Base-by-base conservation (phyloP, 2,113 vertebrate genomes). In the Takifugu bimaculatus region DNA sequence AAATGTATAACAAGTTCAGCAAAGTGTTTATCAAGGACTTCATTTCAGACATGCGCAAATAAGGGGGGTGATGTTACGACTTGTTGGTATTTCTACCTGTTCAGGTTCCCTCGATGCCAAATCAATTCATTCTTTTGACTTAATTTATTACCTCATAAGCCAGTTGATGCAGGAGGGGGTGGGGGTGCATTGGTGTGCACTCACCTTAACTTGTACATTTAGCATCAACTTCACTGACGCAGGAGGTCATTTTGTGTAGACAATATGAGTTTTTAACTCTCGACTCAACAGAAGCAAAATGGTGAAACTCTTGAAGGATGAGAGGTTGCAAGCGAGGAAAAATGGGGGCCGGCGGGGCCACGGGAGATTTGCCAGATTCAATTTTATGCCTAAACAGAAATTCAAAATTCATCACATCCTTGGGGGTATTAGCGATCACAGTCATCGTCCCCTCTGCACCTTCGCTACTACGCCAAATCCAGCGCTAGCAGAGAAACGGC, bases 331-430 rank as follows among this genome's bases (percentile, higher is more conserved):
- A 79, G 75, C 67, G 66, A 77, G 73, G 20, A 72, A 81, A 82
- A 72, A 68, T 53, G 72, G 72, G 58, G 75, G 83, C 68, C 79
- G 84, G 57, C 47, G 58, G 72, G 73, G 65, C 62, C 55, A 50
- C 66, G 67, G 62, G 65, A 76, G 68, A 73, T 69, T 72, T 79
- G 78, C 87, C 80, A 79, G 78, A 85, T 85, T 89, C 78, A 85
- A 85, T 88, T 90, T 88, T 90, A 85, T 83, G 80, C 80, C 82
- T 67, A 85, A 87, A 80, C 83, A 71, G 70, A 86, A 86, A 86
- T 81, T 88, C 76, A 78, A 83, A 87, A 89, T 87, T 72, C 81
- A 87, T 88, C 81, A 81, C 65, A 79, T 64, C 79, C 9, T 39
- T 39, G 35, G 70, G 50, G 79, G 63, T 20, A 20, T 72, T 68